Evolutionary conservation across 2,888 invertebrate genomes (phyloP), one percentile per base, ranked within the genome.

Genomic region (Trissolcus brochymenae): DNA sequence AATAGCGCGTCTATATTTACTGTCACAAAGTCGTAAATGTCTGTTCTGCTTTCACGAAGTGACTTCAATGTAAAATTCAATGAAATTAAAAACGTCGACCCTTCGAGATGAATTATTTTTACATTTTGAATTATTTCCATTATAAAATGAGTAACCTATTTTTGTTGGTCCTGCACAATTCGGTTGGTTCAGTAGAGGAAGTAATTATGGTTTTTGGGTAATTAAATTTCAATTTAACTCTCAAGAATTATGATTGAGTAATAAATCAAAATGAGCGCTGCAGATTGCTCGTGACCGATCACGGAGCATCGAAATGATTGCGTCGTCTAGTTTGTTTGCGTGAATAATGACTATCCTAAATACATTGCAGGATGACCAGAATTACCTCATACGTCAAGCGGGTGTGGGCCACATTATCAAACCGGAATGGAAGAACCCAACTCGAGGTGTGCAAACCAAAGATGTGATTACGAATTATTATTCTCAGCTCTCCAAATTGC

Each of bases 351-450:
- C 40, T 16, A 49, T 59, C 51, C 49, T 21, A 56, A 65, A 55
- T 68, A 53, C 43, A 19, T 88, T 86, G n/a, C 87, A 93, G 93
- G 94, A 94, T 86, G 95, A 96, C 90, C 95, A 95, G 90, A 92
- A 93, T 86, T 95, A 93, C 90, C 90, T 96, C 82, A 95, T 95
- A 83, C 93, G 94, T 87, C 92, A 93, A 89, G 94, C 95, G 54
- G 93, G 92, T 35, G 91, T 96, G 56, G 93, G 94, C 82, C 93
- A 93, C 81, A 90, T 95, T 68, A 94, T 95, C 72, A 94, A 94
- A 85, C 95, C 95, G 0, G 94, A 95, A 84, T 95, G 95, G 95
- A 93, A 93, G 80, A 95, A 96, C 90, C 93, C 94, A 78, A 95
- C 95, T 40, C 94, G 94, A 83, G 94, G 94, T 7, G 91, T 93